Evolutionary conservation across 2,113 vertebrate species (phyloP).

Genomic region (Dromas ardeola): DNA sequence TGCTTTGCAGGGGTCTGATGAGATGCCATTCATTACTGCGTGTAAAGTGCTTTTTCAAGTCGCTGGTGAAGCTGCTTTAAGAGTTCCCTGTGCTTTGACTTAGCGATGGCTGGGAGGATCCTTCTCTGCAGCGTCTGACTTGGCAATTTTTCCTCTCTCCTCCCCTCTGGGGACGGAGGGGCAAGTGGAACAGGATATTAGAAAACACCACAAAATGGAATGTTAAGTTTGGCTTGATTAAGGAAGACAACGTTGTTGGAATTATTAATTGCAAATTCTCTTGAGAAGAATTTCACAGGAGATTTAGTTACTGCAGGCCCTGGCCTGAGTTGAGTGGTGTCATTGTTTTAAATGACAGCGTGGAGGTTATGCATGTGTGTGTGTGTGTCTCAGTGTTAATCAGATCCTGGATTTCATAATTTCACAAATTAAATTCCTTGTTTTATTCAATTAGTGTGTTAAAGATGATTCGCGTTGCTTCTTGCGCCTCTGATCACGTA

Average conservation of each 20-base stretch:
- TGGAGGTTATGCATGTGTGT: rapidly evolving
- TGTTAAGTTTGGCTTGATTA: background rate
- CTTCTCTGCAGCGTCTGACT: background rate
- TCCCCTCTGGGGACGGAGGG: background rate
- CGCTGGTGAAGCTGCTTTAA: background rate
- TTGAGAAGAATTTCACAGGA: background rate
- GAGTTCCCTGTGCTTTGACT: background rate
- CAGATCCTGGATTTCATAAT: background rate
- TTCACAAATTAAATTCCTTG: background rate
- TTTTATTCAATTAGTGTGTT: background rate
- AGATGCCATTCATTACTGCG: background rate
- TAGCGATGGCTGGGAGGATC: background rate
- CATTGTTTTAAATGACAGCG: background rate
- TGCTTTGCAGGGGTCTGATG: background rate
- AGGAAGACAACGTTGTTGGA: background rate
- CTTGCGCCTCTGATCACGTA: background rate
- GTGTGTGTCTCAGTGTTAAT: background rate
- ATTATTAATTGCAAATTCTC: constrained; percentile 14
- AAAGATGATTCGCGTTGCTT: background rate
- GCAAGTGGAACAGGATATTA: background rate
- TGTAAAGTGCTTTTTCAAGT: background rate
- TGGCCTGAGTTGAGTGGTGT: background rate
- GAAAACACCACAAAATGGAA: background rate
- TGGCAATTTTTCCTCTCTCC: background rate
- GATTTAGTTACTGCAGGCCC: background rate